A percentile compares a stretch with the other conserved stretches of the same genome.
phyloP scores from a whole-genome alignment of 2,888 invertebrate genomes.

The Drosophila parthenogenetica region DNA sequence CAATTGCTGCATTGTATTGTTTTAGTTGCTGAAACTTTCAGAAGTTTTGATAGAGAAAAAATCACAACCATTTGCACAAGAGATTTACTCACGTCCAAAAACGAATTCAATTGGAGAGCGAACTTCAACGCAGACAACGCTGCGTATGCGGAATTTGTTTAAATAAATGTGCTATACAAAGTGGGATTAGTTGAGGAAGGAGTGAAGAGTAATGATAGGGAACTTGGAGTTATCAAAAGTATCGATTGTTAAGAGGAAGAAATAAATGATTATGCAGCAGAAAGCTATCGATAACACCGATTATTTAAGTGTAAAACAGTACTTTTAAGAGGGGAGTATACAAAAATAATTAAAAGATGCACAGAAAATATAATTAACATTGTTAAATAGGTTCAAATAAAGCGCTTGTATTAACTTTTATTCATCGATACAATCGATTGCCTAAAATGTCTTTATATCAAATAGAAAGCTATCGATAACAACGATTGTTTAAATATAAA shows the following conservation, averaged over 20 bases:
- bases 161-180: constrained; percentile 2
- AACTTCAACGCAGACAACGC: background rate
- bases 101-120: background rate
- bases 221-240: background rate
- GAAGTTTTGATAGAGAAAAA: background rate
- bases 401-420: too few species aligned
- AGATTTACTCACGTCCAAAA: constrained; percentile 17
- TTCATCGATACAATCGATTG: background rate
- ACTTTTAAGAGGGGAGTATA: too few species aligned
- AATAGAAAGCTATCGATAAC: too few species aligned
- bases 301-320: too few species aligned
- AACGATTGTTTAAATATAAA: too few species aligned
- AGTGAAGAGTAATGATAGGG: background rate
- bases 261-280: too few species aligned
- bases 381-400: background rate
- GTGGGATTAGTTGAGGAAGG: background rate
- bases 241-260: background rate
- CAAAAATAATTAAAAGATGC: too few species aligned
- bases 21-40: constrained; percentile 14
- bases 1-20: constrained; percentile 14
- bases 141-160: background rate
- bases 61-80: constrained; percentile 12
- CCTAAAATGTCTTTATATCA: background rate
- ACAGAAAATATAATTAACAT: too few species aligned
- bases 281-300: too few species aligned